These are phyloP conservation scores for Mesoclemmys tuberculata DNA, from an alignment of 2,113 vertebrate genomes.

Conservation along the genomic window DNA sequence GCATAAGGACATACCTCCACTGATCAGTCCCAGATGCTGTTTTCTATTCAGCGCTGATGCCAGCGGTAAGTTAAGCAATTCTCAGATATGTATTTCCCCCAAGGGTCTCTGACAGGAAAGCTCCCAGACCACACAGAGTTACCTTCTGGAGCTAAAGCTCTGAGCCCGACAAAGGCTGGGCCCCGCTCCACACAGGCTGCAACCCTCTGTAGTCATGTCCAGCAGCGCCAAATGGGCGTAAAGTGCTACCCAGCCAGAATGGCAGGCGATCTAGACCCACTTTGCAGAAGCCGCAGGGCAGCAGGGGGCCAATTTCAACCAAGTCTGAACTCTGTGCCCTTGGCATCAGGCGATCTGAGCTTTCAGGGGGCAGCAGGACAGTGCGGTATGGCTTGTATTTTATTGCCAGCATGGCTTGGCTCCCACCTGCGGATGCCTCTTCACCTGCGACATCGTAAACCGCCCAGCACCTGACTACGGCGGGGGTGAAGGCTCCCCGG, in stretches of 20 bases:
- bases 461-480: not conserved
- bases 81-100: not conserved
- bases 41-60: not conserved
- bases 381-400: not conserved
- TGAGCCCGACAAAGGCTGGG: not conserved
- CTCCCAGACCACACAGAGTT: not conserved
- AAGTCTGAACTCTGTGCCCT: not conserved
- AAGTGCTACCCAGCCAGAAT: not conserved
- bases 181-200: not conserved
- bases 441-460: not conserved
- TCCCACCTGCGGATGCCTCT: not conserved
- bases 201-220: not conserved
- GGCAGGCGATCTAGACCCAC: not conserved
- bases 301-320: not conserved
- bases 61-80: not conserved
- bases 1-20: not conserved
- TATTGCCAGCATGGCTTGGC: not conserved
- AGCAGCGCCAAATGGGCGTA: not conserved
- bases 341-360: not conserved
- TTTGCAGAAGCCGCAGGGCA: not conserved
- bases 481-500: not conserved
- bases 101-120: not conserved
- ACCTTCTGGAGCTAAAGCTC: not conserved
- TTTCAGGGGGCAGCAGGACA: not conserved
- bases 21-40: not conserved